Evolutionary conservation across 1,140 invertebrate genomes (phyloP), one percentile per base, ranked within the genome.

Genomic region (Littorina saxatilis): DNA sequence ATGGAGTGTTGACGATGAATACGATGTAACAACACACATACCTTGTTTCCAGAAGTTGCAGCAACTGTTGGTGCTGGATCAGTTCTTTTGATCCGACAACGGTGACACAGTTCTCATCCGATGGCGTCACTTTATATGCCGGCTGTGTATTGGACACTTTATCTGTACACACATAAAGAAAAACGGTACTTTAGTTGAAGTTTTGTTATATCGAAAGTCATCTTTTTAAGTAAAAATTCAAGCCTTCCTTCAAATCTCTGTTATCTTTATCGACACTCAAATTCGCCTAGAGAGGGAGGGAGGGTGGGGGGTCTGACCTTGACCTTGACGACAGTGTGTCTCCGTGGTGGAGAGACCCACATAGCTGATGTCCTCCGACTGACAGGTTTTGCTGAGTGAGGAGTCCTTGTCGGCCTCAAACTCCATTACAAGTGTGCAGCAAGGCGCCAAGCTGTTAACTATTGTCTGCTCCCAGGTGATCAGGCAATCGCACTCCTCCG

Each of bases 11-110:
- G n/a, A n/a, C n/a, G n/a, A n/a, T n/a, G n/a, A n/a, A n/a, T n/a
- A n/a, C n/a, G n/a, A n/a, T n/a, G n/a, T n/a, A n/a, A n/a, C n/a
- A n/a, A n/a, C n/a, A n/a, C n/a, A 9, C 55, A 47, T 23, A 29
- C 77, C 63, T 79, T 79, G 77, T 66, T 66, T 79, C 77, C 29
- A 79, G 55, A 0, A 79, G 40, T 5, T 79, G 77, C 27, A 79
- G 39, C 29, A 79, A 20, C 32, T 66, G 50, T 29, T 79, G 40
- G 55, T 79, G 58, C 29, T 79, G 55, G 52, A 66, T 79, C 15
- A 79, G 58, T 3, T 29, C n/a, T 15, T 61, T 35, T 4, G 77
- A 79, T 43, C 77, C 77, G n/a, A 79, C 55, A 13, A 79, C 77
- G 11, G 55, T 66, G 1, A 68, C 27, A 27, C 43, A 0, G 32